Evolutionary conservation across 2,113 vertebrate genomes (phyloP).

Genomic region (Hemibagrus wyckioides): DNA sequence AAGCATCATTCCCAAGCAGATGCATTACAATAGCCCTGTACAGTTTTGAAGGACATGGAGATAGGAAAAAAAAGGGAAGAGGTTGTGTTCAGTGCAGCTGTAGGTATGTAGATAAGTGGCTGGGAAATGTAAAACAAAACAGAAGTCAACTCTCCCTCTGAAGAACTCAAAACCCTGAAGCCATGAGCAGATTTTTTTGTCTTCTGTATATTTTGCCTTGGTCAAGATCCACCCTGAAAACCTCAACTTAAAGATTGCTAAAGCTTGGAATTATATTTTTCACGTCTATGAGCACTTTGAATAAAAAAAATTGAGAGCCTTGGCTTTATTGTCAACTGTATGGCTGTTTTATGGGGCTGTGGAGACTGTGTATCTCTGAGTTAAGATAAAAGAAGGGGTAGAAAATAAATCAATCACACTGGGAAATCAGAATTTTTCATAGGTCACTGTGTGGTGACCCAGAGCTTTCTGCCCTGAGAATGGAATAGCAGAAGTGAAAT

Average conservation of each 20-base stretch:
- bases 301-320: neutral
- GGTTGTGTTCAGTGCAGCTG: neutral
- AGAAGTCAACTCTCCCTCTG: neutral
- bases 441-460: slow-evolving; percentile 53
- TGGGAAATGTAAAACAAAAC: slow-evolving; percentile 23
- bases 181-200: neutral
- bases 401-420: slow-evolving; percentile 36
- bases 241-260: neutral
- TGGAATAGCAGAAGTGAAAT: slow-evolving; percentile 44
- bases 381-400: slow-evolving; percentile 16
- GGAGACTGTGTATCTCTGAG: neutral
- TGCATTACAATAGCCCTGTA: neutral
- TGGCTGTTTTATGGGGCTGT: neutral
- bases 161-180: neutral
- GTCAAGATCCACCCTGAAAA: neutral
- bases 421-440: slow-evolving; percentile 53
- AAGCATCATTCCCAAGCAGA: neutral
- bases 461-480: slow-evolving; percentile 5
- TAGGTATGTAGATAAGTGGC: neutral
- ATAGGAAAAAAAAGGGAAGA: neutral
- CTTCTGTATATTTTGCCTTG: neutral
- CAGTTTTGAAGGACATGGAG: neutral
- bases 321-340: neutral
- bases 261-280: neutral
- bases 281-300: neutral